phyloP scores from a whole-genome alignment of 2,888 invertebrate species.

The Lasius fuliginosus region DNA sequence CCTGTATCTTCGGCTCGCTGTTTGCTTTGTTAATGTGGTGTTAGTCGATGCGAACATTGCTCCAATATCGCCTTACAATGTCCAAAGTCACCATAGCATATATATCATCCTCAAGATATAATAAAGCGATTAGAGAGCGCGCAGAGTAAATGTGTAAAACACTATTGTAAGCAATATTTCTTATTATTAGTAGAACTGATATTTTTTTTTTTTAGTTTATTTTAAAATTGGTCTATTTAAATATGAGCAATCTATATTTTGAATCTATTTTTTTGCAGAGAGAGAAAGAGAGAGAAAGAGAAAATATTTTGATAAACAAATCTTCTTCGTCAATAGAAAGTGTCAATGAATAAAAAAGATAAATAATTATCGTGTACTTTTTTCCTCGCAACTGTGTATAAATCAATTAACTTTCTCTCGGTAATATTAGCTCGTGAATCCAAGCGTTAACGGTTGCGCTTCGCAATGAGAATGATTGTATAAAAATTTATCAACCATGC shows the following conservation, averaged over 20 bases:
- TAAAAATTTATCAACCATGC: constrained; percentile 32
- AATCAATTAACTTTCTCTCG: constrained; percentile 29
- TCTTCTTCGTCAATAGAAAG: constrained; percentile 63
- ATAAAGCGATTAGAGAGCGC: background rate
- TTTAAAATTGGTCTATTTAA: background rate
- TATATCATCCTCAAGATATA: constrained; percentile 44
- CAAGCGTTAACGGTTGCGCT: background rate
- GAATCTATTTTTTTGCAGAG: background rate
- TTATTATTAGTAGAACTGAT: background rate
- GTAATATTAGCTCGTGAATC: background rate
- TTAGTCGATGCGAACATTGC: constrained; percentile 66
- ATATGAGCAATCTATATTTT: background rate
- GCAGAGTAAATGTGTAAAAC: background rate
- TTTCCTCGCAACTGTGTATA: background rate
- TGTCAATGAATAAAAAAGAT: constrained; percentile 51
- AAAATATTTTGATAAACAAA: constrained; percentile 45
- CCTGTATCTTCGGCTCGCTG: constrained; percentile 60
- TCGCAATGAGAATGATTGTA: constrained; percentile 22
- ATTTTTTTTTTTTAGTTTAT: background rate
- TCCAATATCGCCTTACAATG: constrained; percentile 57
- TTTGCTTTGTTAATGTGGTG: constrained; percentile 77
- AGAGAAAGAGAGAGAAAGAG: background rate
- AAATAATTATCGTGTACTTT: constrained; percentile 9
- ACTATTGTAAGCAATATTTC: background rate
- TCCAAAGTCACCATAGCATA: constrained; percentile 40